Base-by-base conservation (phyloP, 2,797 vertebrate genomes). In the Melanotaenia boesemani region DNA sequence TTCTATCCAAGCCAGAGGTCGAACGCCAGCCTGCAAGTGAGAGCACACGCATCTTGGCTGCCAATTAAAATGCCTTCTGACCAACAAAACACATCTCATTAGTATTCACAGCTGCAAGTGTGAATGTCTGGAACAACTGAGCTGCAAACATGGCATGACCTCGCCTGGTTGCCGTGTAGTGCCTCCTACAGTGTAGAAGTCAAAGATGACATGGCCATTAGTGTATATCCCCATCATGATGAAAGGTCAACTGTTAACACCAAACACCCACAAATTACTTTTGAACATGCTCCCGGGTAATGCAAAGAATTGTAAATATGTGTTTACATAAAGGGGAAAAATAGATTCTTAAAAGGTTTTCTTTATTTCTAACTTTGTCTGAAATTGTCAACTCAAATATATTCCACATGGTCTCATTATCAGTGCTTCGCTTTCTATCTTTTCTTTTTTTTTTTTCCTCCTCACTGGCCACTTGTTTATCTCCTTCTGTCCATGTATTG, bases 11-110 rank as follows among this genome's bases (percentile, higher is more conserved):
- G 66, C 68, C 66, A 70, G 73, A 77, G 72, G 84, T 72, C 68
- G 55, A 63, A 37, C 72, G 67, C 36, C 2, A 41, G 80, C 26
- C 67, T 65, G 71, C 13, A 11, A 79, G 74, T 13, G 3, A 54
- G 67, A 62, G 61, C 64, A 30, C 6, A 22, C 4, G 30, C 30
- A 50, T 75, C 79, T 74, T 5, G 59, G 63, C 86, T 80, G 84
- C 88, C 90, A 89, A 92, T 91, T 90, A 89, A 86, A 88, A 76
- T 59, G 70, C 70, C 76, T 80, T 80, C 80, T 76, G 66, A 83
- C 81, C 81, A 74, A 72, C 69, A 73, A 62, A 89, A 85, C 74
- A 72, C 5, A 3, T 73, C 81, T 87, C 44, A 87, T 92, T 86
- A 85, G 78, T 62, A 88, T 88, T 91, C 85, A 70, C 77, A 50